A percentile compares a stretch with the other conserved stretches of the same genome.
These are phyloP conservation scores for Holacanthus passer DNA, from an alignment of 2,113 vertebrate species.

Conservation along the genomic window DNA sequence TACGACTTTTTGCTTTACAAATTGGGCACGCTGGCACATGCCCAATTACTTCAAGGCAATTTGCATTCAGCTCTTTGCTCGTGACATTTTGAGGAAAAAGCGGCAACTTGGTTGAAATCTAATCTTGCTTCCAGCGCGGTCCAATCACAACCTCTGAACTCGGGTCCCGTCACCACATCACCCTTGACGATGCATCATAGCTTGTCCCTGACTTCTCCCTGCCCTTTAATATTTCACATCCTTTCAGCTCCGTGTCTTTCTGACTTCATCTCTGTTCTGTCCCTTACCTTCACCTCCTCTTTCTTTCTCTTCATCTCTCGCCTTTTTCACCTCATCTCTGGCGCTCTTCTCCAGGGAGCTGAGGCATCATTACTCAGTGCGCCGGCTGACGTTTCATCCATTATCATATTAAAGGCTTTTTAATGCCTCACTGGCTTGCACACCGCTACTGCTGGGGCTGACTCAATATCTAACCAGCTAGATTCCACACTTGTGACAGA, in stretches of 20 bases:
- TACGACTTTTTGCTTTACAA: constrained; percentile 54
- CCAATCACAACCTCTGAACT: constrained; percentile 26
- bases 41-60: constrained; percentile 47
- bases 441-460: constrained; percentile 48
- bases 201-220: constrained; percentile 1
- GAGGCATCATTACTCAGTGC: constrained; percentile 73
- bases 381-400: constrained; percentile 71
- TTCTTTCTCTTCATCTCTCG: constrained; percentile 30
- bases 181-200: background rate
- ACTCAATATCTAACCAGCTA: constrained; percentile 49
- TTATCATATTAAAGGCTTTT: constrained; percentile 85
- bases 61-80: constrained; percentile 54
- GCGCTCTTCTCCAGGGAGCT: constrained; percentile 71
- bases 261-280: constrained; percentile 28
- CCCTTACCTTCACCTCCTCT: constrained; percentile 36
- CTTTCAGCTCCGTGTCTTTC: constrained; percentile 27
- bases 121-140: constrained; percentile 22
- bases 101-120: background rate
- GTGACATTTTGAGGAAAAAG: constrained; percentile 49
- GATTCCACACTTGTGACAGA: constrained; percentile 51
- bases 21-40: constrained; percentile 41
- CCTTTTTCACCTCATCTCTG: constrained; percentile 58
- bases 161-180: constrained; percentile 28
- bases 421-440: constrained; percentile 72
- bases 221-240: constrained; percentile 57